Evolutionary conservation across 1,140 invertebrate genomes (phyloP).

Genomic region (Araneus ventricosus): DNA sequence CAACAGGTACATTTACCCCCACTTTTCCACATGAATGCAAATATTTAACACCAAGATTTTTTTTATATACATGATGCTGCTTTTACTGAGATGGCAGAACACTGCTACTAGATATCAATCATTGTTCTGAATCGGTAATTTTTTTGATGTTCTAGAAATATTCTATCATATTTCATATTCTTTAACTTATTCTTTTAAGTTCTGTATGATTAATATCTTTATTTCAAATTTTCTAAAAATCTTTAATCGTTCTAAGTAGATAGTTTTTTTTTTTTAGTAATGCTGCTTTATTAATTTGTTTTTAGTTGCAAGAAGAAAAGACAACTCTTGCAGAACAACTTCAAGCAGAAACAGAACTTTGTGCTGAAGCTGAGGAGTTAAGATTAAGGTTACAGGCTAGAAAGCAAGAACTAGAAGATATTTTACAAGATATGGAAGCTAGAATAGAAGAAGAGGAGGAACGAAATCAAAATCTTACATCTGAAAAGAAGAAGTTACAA

Average conservation of each 20-base stretch:
- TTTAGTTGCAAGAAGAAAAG: constrained; percentile 89
- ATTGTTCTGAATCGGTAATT: no score
- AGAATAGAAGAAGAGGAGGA: constrained; percentile 99
- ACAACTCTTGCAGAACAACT: constrained; percentile 95
- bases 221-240: no score
- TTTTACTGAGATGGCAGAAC: no score
- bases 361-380: constrained; percentile 97
- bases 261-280: background rate
- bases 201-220: no score
- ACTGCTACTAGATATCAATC: no score
- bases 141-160: no score
- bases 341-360: constrained; percentile 95
- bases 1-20: constrained; percentile 80
- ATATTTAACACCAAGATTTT: no score
- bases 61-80: no score
- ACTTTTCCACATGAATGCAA: no score
- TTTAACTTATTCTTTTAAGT: no score
- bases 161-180: no score
- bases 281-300: background rate
- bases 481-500: constrained; percentile 97
- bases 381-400: constrained; percentile 89
- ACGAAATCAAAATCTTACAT: constrained; percentile 86
- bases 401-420: constrained; percentile 97
- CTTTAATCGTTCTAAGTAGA: no score
- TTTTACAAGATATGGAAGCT: constrained; percentile 96